phyloP scores from a whole-genome alignment of 2,888 invertebrate genomes.

The Chrysolina americana region DNA sequence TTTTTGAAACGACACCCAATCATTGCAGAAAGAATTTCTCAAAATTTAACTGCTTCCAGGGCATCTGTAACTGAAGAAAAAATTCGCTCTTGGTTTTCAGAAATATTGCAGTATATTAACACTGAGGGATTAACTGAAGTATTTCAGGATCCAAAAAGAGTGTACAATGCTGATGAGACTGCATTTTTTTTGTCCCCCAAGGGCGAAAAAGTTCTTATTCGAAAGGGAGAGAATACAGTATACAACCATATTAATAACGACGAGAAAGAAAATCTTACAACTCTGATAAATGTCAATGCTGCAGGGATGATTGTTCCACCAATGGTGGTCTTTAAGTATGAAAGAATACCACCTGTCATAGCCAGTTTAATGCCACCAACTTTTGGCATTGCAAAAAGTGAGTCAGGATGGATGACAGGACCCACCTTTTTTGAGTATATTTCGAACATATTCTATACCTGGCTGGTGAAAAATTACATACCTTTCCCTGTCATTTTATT shows the following conservation, averaged over 20 bases:
- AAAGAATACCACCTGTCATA: conserved; percentile 15
- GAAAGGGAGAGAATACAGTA: conserved; percentile 33
- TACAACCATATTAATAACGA: conserved; percentile 32
- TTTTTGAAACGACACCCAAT: conserved; percentile 24
- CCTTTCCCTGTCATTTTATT: conserved; percentile 22
- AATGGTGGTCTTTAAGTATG: conserved; percentile 22
- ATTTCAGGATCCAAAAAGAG: conserved; percentile 18
- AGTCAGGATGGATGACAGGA: conserved; percentile 67
- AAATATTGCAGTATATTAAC: conserved; percentile 26
- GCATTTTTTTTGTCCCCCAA: conserved; percentile 41
- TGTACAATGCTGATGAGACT: conserved; percentile 31
- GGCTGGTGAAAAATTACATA: conserved; percentile 25
- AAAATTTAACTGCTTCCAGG: conserved; percentile 26
- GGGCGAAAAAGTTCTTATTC: conserved; percentile 28
- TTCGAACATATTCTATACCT: conserved; percentile 61
- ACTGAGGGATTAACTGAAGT: conserved; percentile 11
- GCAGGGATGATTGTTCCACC: conserved; percentile 21
- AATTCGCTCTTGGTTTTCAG: conserved; percentile 22
- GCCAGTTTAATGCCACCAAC: not conserved
- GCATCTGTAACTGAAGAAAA: conserved; percentile 21
- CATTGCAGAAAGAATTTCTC: conserved; percentile 16
- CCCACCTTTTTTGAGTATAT: conserved; percentile 66
- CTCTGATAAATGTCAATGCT: conserved; percentile 8
- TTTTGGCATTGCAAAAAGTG: conserved; percentile 24
- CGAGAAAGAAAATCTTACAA: not conserved